Conservation (phyloP, 2,888 invertebrate species). For the Idaea aversata region DNA sequence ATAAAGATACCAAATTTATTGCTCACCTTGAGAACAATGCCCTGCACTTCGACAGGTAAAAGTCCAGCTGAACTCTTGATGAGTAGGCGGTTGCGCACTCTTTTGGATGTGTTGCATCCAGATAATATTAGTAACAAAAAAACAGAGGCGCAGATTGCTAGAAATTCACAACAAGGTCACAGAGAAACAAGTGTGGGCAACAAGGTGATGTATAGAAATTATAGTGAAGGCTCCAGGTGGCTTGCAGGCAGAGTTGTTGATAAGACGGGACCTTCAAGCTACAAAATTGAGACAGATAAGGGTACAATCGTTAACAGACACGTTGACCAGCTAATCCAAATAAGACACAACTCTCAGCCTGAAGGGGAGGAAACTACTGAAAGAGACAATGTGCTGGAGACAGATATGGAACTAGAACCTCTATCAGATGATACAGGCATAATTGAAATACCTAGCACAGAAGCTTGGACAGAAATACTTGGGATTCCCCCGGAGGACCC, state of each 20-base stretch:
- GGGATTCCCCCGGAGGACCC: neutral
- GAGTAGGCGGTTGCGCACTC: neutral
- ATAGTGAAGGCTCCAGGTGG: neutral
- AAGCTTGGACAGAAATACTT: neutral
- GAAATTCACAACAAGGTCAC: neutral
- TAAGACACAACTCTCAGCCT: too few species aligned
- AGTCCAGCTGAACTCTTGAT: neutral
- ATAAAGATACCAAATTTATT: neutral
- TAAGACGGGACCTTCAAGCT: neutral
- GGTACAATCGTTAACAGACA: too few species aligned
- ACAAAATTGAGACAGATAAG: too few species aligned
- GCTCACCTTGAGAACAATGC: neutral
- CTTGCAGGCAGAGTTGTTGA: neutral
- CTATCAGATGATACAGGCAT: neutral
- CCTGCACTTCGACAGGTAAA: neutral
- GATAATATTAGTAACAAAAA: slow-evolving; percentile 3
- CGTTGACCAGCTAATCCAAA: neutral
- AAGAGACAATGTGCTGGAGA: too few species aligned
- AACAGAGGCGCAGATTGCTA: neutral
- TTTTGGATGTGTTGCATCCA: slow-evolving; percentile 2
- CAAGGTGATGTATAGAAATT: slow-evolving; percentile 5
- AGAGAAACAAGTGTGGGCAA: slow-evolving; percentile 2
- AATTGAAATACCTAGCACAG: neutral
- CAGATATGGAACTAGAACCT: too few species aligned
- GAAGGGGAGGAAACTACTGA: too few species aligned